Base-by-base conservation (phyloP, 2,888 invertebrate genomes). In the Noctua fimbriata region DNA sequence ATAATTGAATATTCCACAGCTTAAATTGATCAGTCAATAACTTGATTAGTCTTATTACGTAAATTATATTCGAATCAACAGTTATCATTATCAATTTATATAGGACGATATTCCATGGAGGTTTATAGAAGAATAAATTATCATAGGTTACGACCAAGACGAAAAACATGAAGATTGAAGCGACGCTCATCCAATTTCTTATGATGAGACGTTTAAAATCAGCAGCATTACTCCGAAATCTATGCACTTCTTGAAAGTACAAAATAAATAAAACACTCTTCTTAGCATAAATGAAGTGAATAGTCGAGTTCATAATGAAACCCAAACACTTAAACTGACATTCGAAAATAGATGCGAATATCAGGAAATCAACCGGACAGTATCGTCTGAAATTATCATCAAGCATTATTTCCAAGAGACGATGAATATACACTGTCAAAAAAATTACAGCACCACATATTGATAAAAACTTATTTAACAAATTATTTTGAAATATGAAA, bases 1-100 rank as follows among this genome's bases (percentile, higher is more conserved):
- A 52, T 3, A 76, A 18, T 16, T 75, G 28, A 24, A 18, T 55
- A 75, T 75, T 75, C 74, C 74, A 75, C 16, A 69, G 55, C 14
- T 16, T 6, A 55, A 55, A 6, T 55, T 75, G 67, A 24, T 75
- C 69, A 12, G 55, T 67, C 28, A 75, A 28, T 24, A 75, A 16
- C 28, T 44, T 69, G 6, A 41, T 32, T 44, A 55, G n/a, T n/a
- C n/a, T n/a, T n/a, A n/a, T n/a, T n/a, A n/a, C n/a, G n/a, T n/a
- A n/a, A n/a, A n/a, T n/a, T n/a, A 55, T 4, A 32, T 69, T 28
- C 44, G 69, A 69, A 44, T 75, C 69, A 12, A 41, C 28, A 55
- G 28, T 44, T 28, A 7, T 2, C 41, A 3, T 9, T 70, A 36
- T 71, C 36, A 71, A 55, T 36, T 36, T 14, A n/a, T 18, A 71